Base-by-base conservation (phyloP, 2,797 vertebrate genomes). In the Macropus fuliginosus region DNA sequence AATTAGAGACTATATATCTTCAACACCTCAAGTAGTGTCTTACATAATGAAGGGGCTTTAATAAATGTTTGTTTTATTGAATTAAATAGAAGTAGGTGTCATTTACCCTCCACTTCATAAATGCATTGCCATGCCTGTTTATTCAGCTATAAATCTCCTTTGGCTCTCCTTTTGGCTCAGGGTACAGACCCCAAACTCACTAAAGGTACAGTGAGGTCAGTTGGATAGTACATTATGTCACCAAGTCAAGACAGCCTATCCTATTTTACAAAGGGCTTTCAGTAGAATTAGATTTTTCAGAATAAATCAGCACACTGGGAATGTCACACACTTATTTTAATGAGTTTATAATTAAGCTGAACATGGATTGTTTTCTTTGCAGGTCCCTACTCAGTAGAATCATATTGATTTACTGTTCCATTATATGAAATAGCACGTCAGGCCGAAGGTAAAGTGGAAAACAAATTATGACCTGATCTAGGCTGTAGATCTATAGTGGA, bases 401-500 rank as follows among this genome's bases (percentile, higher is more conserved):
- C 94, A 24, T 92, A 97, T 97, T 94, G 95, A 97, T 96, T 97
- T 96, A 94, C 40, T 96, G 62, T 57, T 97, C 97, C 92, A 95
- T 94, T 96, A 92, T 92, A 92, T 96, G 94, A 96, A 97, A 96
- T 92, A 96, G 40, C 31, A 95, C 0, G 0, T 92, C 94, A 93
- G 4, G 24, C 24, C 89, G 93, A 97, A 97, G 91, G 95, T 95
- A 95, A 96, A 95, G 90, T 57, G 95, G 90, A 97, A 93, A 97
- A 97, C 92, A 95, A 98, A 98, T 97, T 97, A 96, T 97, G 93
- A 95, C 95, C 74, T 92, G 94, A 94, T 96, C 92, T 96, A 94
- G 95, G 28, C 94, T 97, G 87, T 55, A 96, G 94, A 96, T 96
- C 91, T 96, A 74, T 96, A 95, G 90, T 95, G 54, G 21, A 96